Evolutionary conservation across 2,797 vertebrate species (phyloP).

Genomic region (Oreochromis mossambicus): DNA sequence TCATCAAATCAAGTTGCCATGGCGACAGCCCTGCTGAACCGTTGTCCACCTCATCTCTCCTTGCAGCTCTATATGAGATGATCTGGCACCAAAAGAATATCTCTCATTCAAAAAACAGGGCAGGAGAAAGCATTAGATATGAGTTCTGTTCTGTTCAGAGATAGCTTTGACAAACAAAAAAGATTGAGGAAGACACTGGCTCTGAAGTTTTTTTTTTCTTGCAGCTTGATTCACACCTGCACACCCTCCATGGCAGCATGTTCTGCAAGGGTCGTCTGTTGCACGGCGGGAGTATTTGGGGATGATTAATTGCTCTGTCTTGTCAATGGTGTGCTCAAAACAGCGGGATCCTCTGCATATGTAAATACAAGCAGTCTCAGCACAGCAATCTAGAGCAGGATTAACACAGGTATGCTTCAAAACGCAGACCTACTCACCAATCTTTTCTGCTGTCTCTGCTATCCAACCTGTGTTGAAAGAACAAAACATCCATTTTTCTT

Average conservation of each 20-base stretch:
- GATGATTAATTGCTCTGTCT: conserved; percentile 98
- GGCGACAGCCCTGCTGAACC: neutral
- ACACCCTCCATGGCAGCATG: conserved; percentile 79
- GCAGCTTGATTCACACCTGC: conserved; percentile 89
- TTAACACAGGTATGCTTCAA: conserved; percentile 80
- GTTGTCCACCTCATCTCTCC: neutral
- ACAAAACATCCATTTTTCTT: conserved; percentile 55
- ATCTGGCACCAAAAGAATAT: neutral
- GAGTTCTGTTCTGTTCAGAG: conserved; percentile 39
- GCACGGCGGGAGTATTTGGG: conserved; percentile 85
- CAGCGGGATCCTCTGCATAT: conserved; percentile 89
- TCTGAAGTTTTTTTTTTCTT: conserved; percentile 39
- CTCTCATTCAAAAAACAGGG: neutral
- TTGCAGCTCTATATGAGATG: neutral
- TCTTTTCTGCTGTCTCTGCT: conserved; percentile 78
- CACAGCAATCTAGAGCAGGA: conserved; percentile 76
- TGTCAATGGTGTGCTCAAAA: conserved; percentile 81
- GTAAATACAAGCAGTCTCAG: conserved; percentile 88
- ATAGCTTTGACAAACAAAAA: conserved; percentile 34
- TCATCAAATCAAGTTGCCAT: neutral
- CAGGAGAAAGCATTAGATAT: conserved; percentile 2
- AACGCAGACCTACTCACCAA: conserved; percentile 75
- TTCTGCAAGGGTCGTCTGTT: conserved; percentile 82
- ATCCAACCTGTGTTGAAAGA: conserved; percentile 57
- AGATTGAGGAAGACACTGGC: conserved; percentile 59